A percentile compares a stretch with the other conserved stretches of the same genome.
These are phyloP conservation scores for Drosophila bifasciata DNA, from an alignment of 1,140 invertebrate genomes.

Conservation along the genomic window DNA sequence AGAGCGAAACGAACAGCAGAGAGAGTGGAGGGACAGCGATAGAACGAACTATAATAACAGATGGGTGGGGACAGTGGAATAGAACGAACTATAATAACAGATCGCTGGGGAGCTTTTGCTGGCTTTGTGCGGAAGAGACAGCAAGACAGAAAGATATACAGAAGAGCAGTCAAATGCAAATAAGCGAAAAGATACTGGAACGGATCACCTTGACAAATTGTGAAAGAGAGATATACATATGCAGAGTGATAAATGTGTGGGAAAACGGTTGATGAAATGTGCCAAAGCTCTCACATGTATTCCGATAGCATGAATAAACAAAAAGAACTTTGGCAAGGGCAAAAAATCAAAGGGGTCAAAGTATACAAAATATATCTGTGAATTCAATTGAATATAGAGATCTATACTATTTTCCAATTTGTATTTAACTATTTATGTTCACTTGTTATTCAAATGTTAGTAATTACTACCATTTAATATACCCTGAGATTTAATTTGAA, in stretches of 20 bases:
- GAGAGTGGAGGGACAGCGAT: not conserved
- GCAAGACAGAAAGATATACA: too few species aligned
- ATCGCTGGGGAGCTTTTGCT: slow-evolving; percentile 2
- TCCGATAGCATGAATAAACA: slow-evolving; percentile 16
- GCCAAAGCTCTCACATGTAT: slow-evolving; percentile 13
- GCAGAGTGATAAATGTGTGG: not conserved
- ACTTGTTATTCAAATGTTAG: too few species aligned
- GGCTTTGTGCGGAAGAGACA: not conserved
- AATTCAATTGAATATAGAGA: not conserved
- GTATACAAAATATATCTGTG: not conserved
- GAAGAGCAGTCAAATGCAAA: too few species aligned
- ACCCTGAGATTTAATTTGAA: too few species aligned
- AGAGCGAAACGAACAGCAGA: not conserved
- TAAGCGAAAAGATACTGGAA: too few species aligned
- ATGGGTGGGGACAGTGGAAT: not conserved
- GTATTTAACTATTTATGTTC: not conserved
- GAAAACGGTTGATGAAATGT: too few species aligned
- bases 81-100: too few species aligned
- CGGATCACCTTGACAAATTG: too few species aligned
- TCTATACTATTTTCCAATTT: not conserved
- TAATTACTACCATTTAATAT: too few species aligned
- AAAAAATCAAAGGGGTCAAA: slow-evolving; percentile 16
- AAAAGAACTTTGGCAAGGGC: slow-evolving; percentile 12
- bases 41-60: not conserved
- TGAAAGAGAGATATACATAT: too few species aligned